phyloP scores from a whole-genome alignment of 2,113 vertebrate species.

The Paradoxurus hermaphroditus region DNA sequence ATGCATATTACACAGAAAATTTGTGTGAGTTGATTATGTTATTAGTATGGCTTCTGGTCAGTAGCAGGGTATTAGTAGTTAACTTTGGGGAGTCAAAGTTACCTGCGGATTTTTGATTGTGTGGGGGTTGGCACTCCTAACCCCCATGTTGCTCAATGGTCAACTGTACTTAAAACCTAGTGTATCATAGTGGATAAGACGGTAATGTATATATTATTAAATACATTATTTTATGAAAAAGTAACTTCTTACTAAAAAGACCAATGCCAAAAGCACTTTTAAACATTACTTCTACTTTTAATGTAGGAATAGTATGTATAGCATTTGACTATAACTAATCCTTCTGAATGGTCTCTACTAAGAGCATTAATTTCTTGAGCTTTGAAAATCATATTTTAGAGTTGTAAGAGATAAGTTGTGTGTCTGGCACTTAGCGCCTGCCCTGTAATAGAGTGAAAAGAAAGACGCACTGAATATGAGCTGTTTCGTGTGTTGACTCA shows the following conservation, averaged over 20 bases:
- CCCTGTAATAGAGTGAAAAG: not conserved
- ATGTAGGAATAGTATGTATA: not conserved
- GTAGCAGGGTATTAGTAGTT: not conserved
- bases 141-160: not conserved
- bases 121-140: not conserved
- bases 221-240: conserved; percentile 34
- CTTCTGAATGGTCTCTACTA: conserved; percentile 20
- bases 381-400: conserved; percentile 33
- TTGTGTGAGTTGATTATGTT: not conserved
- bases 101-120: not conserved
- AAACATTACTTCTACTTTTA: conserved; percentile 33
- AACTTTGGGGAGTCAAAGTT: not conserved
- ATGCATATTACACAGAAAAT: not conserved
- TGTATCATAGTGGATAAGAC: not conserved
- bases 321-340: not conserved
- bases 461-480: not conserved
- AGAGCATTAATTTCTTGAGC: conserved; percentile 36
- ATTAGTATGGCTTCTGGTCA: not conserved
- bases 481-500: not conserved
- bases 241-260: not conserved
- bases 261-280: not conserved
- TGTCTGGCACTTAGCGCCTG: not conserved
- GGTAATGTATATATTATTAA: not conserved
- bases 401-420: not conserved
- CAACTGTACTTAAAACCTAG: not conserved